Base-by-base conservation (phyloP, 2,113 vertebrate genomes). In the Corydoras maculifer region DNA sequence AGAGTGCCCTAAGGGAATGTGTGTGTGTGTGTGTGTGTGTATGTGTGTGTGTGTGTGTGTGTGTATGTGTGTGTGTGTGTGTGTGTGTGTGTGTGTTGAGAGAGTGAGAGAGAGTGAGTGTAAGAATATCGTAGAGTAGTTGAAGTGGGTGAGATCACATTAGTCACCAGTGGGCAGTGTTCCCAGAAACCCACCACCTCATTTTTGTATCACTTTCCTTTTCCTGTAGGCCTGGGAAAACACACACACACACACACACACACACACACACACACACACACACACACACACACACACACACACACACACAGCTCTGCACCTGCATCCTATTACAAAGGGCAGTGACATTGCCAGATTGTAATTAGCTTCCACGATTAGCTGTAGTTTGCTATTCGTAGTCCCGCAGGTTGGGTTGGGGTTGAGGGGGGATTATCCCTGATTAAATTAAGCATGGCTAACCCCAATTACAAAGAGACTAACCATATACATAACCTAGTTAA, bases 101-200 rank as follows among this genome's bases (percentile, higher is more conserved):
- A 25, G 18, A 25, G 18, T 25, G 18, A 25, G 18, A 25, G 18
- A 25, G 18, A 25, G 18, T 25, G 18, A 25, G 67, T 69, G 67
- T 57, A 43, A 43, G 35, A 43, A 62, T 59, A 62, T 57, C 51
- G 54, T 48, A 74, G 62, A 68, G 68, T n/a, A 65, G 74, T 65
- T 63, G 59, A 70, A 57, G 63, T 68, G 72, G 73, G 60, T 77
- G 70, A 78, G 59, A 74, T 75, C 78, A 88, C 70, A 74, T 74
- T 83, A 83, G 85, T 85, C 80, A 81, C 80, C 67, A 78, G 76
- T 49, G 51, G 79, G 76, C 79, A 58, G 75, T 62, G 65, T 14
- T 75, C 71, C 61, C 73, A 60, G 61, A 69, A 65, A 67, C 58
- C 63, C 63, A 30, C 75, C 69, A 70, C 73, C 68, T 79, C 51